phyloP scores from a whole-genome alignment of 2,113 vertebrate species.

The Plecturocebus donacophilus region DNA sequence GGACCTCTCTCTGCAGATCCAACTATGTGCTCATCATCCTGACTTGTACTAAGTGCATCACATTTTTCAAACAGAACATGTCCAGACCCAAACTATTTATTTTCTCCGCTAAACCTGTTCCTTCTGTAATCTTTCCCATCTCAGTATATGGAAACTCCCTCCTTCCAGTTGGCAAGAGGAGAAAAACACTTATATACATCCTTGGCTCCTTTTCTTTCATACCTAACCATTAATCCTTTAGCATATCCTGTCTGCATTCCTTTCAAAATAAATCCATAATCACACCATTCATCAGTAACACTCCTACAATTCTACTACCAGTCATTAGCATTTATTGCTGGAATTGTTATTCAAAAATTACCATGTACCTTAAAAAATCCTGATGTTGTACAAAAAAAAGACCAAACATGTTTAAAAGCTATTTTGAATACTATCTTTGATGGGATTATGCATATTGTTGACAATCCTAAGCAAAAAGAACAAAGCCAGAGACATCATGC shows the following conservation, averaged over 20 bases:
- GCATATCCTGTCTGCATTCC: background rate
- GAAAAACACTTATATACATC: background rate
- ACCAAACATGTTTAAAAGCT: background rate
- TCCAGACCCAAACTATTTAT: background rate
- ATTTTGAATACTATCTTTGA: background rate
- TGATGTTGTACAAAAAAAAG: background rate
- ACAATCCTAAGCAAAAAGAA: too few species aligned
- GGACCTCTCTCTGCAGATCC: background rate
- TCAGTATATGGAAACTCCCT: background rate
- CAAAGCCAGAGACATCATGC: too few species aligned
- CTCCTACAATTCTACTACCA: background rate
- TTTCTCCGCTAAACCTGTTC: background rate
- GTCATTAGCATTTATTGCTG: background rate
- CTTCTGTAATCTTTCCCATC: background rate
- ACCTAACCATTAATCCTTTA: background rate
- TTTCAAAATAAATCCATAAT: background rate
- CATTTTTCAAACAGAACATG: background rate
- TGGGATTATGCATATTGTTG: background rate
- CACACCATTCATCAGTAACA: background rate
- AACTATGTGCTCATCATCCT: background rate
- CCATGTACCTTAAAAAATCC: background rate
- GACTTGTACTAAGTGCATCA: background rate
- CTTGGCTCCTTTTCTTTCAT: background rate
- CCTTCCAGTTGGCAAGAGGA: background rate
- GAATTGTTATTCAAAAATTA: background rate